Base-by-base conservation (phyloP, 2,113 vertebrate species). In the Chascanopsetta lugubris region DNA sequence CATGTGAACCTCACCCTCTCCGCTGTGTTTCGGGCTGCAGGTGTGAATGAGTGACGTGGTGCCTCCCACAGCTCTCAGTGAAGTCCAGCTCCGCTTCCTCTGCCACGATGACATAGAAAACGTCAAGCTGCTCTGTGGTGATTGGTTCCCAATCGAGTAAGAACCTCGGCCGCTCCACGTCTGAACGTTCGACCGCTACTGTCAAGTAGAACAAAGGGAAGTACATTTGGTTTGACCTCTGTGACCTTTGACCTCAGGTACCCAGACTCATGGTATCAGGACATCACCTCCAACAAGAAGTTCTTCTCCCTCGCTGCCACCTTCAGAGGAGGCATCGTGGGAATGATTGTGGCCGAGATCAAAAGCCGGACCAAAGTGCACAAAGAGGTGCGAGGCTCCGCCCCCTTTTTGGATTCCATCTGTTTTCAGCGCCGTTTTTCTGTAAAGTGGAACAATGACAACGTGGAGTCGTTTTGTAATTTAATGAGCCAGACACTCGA, bases 181-280 rank as follows among this genome's bases (percentile, higher is more conserved):
- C n/a, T n/a, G n/a, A n/a, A n/a, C n/a, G n/a, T n/a, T n/a, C n/a
- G n/a, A n/a, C n/a, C n/a, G n/a, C n/a, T n/a, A n/a, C n/a, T n/a
- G n/a, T n/a, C n/a, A n/a, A n/a, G n/a, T n/a, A n/a, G n/a, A n/a
- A n/a, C n/a, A n/a, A n/a, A n/a, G n/a, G n/a, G n/a, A n/a, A n/a
- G n/a, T n/a, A n/a, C n/a, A n/a, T n/a, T n/a, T n/a, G n/a, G n/a
- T n/a, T n/a, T 17, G 0, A 42, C 15, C 12, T 29, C 1, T 70
- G 10, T 68, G 38, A 32, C 21, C 6, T 72, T 13, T 72, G 50
- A 47, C 36, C 73, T 24, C 88, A 99, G 97, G 92, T 99, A 99
- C 90, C 97, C 97, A 88, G 97, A 99, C 94, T 99, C 97, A 91
- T 99, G 97, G 97, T 99, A 99, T 92, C 95, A 95, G 89, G 97